Evolutionary conservation across 1,140 invertebrate species (phyloP).

Genomic region (Phocides pigmalion): DNA sequence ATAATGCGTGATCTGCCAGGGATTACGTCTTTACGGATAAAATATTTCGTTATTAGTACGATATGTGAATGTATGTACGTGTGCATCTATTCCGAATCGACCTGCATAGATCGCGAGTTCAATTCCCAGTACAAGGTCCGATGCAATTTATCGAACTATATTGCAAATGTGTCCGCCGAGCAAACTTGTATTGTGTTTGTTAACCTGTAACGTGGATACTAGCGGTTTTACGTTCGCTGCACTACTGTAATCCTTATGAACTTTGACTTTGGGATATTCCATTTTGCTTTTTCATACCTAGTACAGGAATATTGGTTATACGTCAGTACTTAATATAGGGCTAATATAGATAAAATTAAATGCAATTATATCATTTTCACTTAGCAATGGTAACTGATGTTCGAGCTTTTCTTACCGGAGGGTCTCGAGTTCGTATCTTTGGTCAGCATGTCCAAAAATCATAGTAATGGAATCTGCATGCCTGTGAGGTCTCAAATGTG

Average conservation of each 20-base stretch:
- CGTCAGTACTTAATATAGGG: too few relatives aligned
- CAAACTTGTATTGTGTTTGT: conserved; percentile 39
- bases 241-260: conserved; percentile 6
- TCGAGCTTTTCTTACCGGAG: too few relatives aligned
- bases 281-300: too few relatives aligned
- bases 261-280: neutral
- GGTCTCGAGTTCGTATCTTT: too few relatives aligned
- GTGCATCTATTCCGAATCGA: conserved; percentile 12
- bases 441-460: too few relatives aligned
- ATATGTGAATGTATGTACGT: conserved; percentile 4
- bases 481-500: too few relatives aligned
- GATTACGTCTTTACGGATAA: neutral
- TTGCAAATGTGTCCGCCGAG: conserved; percentile 35
- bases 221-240: conserved; percentile 3
- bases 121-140: conserved; percentile 45
- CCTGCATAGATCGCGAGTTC: conserved; percentile 28
- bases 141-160: conserved; percentile 47
- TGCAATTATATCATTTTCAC: too few relatives aligned
- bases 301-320: too few relatives aligned
- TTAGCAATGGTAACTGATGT: too few relatives aligned
- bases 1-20: neutral
- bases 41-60: neutral
- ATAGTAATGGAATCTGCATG: too few relatives aligned
- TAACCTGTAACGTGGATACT: conserved; percentile 17
- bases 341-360: too few relatives aligned